Conservation (phyloP, 92 coral and sea anemone species). For the Siderastrea radians region DNA sequence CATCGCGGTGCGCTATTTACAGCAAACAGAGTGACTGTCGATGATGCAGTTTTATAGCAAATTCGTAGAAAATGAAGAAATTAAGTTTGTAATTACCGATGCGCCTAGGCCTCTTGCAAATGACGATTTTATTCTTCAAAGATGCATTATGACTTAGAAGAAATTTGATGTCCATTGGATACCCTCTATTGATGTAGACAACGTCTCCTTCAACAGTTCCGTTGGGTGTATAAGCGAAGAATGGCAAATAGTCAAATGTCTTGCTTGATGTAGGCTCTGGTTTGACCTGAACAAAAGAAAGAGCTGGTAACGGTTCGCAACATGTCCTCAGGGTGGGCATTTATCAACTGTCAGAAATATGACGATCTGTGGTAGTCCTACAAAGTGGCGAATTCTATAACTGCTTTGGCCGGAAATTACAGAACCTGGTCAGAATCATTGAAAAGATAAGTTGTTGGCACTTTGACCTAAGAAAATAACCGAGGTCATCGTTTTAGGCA, state of each 20-base stretch:
- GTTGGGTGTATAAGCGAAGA: constrained; percentile 68
- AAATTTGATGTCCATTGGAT: constrained; percentile 21
- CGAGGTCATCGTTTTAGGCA: too few species aligned
- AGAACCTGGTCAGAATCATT: too few species aligned
- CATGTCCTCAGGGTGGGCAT: too few species aligned
- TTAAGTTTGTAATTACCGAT: neutral
- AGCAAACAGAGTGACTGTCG: too few species aligned
- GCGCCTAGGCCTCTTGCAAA: constrained; percentile 31
- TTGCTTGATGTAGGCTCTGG: constrained; percentile 11
- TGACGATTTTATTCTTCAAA: constrained; percentile 59
- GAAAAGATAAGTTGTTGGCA: too few species aligned
- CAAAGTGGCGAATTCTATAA: too few species aligned
- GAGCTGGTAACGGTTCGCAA: neutral
- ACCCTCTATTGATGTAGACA: constrained; percentile 70
- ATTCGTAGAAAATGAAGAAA: neutral
- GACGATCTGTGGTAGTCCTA: too few species aligned
- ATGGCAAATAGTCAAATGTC: constrained; percentile 61
- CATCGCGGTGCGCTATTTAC: too few species aligned
- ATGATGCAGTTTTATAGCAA: too few species aligned
- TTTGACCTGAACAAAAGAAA: constrained; percentile 15
- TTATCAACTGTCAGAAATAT: too few species aligned
- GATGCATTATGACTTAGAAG: constrained; percentile 44
- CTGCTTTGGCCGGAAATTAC: too few species aligned
- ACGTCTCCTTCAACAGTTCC: constrained; percentile 81
- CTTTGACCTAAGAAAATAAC: too few species aligned